Evolutionary conservation across 1,140 invertebrate genomes (phyloP).

Genomic region (Bathynomus jamesi): DNA sequence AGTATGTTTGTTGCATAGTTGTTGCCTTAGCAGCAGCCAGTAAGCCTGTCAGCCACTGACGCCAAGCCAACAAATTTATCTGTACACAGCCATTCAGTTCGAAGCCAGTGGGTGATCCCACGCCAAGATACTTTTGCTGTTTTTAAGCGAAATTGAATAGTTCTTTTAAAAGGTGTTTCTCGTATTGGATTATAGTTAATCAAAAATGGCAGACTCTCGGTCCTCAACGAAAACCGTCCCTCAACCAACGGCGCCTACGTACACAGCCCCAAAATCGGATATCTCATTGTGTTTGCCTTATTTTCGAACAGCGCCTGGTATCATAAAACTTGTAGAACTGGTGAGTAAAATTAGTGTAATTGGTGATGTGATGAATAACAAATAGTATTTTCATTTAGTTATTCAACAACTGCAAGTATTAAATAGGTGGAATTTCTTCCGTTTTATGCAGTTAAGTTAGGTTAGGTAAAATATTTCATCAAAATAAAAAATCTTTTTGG

Average conservation of each 20-base stretch:
- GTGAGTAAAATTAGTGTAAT: conserved; percentile 6
- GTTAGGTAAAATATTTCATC: too few relatives aligned
- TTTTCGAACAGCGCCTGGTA: conserved; percentile 13
- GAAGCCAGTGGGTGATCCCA: not conserved
- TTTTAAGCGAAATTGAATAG: not conserved
- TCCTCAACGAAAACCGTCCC: not conserved
- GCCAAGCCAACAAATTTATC: not conserved
- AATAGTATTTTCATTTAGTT: too few relatives aligned
- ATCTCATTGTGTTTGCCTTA: conserved; percentile 10
- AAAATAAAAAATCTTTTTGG: too few relatives aligned
- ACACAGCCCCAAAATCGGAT: conserved; percentile 4
- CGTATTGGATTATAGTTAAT: not conserved
- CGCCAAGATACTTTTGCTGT: not conserved
- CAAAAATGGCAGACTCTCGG: conserved; percentile 12
- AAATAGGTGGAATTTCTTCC: too few relatives aligned
- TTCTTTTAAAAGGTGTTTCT: not conserved
- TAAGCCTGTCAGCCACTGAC: not conserved
- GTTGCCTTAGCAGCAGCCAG: not conserved
- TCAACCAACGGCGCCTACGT: conserved; percentile 6
- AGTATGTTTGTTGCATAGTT: not conserved
- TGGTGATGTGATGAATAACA: too few relatives aligned
- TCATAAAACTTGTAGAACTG: conserved; percentile 16
- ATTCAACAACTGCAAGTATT: too few relatives aligned
- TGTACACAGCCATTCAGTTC: not conserved
- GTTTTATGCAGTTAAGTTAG: too few relatives aligned